Evolutionary conservation across 64 coral and sea anemone species (phyloP), one percentile per base, ranked within the genome.

Genomic region (Orbicella faveolata): DNA sequence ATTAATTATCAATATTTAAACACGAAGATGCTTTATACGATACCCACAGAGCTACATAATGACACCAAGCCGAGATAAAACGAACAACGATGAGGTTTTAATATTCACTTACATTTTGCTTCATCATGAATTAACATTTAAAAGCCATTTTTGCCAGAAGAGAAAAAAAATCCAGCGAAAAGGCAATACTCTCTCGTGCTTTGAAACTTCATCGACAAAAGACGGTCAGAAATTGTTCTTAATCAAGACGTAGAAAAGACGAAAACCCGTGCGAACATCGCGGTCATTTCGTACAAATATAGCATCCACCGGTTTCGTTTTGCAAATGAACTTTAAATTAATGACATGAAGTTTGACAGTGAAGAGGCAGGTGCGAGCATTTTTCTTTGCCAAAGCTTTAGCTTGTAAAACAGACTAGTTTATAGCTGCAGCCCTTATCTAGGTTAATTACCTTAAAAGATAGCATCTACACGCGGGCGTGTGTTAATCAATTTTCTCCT

Each of bases 1-100:
- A 59, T 80, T 80, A 80, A 82, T 64, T 82, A 82, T 82, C 79
- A 82, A 64, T 82, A 82, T 64, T 82, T 82, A 65, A 63, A 65
- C 34, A 65, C 61, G 15, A 64, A 36, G 10, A 82, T 65, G 1
- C n/a, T 10, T 4, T 65, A 19, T 57, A 37, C 4, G 57, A 65
- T 82, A 63, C 79, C 33, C 13, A 39, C 79, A 64, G 79, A 17
- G 79, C 18, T 64, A 82, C 37, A 82, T 66, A 82, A 66, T 82
- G 79, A 82, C 55, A 26, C 16, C 79, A 82, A 63, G 79, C 79
- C 36, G 79, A 4, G 79, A 37, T 82, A 82, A 82, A 82, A 82
- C 63, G 79, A 8, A 35, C 30, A 64, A 65, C 79, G 79, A 82
- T 82, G 79, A 82, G 79, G 34, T 82, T 82, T 82, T 82, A 82